Evolutionary conservation across 92 coral and sea anemone genomes (phyloP).

Genomic region (Metridium senile): DNA sequence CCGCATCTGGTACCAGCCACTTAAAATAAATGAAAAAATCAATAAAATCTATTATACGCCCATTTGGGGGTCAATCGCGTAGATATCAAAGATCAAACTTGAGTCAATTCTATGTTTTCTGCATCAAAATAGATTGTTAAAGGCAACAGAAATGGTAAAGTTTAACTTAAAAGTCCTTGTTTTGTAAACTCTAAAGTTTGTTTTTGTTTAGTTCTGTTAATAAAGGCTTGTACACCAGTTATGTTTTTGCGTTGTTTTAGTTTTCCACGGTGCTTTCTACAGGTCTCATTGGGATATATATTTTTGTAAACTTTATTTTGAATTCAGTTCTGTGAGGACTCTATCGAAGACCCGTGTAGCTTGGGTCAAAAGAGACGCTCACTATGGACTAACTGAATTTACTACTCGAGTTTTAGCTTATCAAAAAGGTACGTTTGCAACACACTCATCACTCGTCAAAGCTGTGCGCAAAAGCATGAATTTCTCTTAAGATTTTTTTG

Average conservation of each 20-base stretch:
- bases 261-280: neutral
- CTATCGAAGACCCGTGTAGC: conserved; percentile 16
- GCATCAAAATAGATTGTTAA: neutral
- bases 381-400: neutral
- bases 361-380: conserved; percentile 1
- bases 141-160: too few species aligned
- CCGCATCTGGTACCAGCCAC: neutral
- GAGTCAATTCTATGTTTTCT: neutral
- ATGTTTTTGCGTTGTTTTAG: conserved; percentile 6
- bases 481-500: neutral
- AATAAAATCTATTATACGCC: neutral
- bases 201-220: neutral
- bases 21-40: neutral
- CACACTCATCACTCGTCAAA: neutral
- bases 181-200: too few species aligned
- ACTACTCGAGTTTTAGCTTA: neutral
- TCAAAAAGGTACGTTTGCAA: conserved; percentile 4
- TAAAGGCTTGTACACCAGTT: conserved; percentile 2
- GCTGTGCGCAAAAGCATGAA: neutral
- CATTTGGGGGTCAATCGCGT: neutral
- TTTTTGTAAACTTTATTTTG: neutral
- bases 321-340: conserved; percentile 10
- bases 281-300: neutral
- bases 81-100: neutral
- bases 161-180: too few species aligned